Evolutionary conservation across 2,888 invertebrate genomes (phyloP).

Genomic region (Lasioglossum leucozonium): DNA sequence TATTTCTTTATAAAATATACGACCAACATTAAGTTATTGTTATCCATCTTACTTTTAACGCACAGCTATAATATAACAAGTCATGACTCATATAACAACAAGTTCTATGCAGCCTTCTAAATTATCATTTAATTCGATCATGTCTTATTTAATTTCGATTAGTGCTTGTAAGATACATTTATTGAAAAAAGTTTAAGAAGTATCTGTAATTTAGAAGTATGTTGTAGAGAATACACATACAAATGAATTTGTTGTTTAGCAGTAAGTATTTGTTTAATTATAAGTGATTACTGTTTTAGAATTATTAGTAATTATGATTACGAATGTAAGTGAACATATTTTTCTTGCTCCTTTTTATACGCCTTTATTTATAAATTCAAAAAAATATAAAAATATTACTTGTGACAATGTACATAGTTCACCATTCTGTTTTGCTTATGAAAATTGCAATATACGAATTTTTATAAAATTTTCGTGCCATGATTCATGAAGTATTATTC

Average conservation of each 20-base stretch:
- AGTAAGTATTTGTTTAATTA: conserved; percentile 47
- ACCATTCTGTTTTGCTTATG: conserved; percentile 23
- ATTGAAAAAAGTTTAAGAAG: conserved; percentile 7
- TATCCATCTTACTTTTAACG: conserved; percentile 41
- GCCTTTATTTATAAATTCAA: conserved; percentile 41
- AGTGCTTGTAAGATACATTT: conserved; percentile 34
- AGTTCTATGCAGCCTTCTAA: conserved; percentile 37
- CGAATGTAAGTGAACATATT: conserved; percentile 25
- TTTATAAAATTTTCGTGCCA: conserved; percentile 38
- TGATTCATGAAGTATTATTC: conserved; percentile 38
- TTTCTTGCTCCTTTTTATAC: conserved; percentile 36
- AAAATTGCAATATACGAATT: conserved; percentile 22
- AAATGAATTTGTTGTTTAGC: conserved; percentile 36
- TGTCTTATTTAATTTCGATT: conserved; percentile 38
- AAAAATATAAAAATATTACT: conserved; percentile 47
- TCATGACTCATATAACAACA: conserved; percentile 35
- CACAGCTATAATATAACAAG: conserved; percentile 40
- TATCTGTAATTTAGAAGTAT: conserved; percentile 27
- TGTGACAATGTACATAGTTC: conserved; percentile 47
- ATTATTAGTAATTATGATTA: conserved; percentile 31
- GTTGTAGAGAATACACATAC: conserved; percentile 36
- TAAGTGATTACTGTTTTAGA: conserved; percentile 39
- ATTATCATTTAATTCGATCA: conserved; percentile 40
- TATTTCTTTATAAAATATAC: conserved; percentile 86
- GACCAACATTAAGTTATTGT: conserved; percentile 36